phyloP scores from a whole-genome alignment of 2,797 vertebrate genomes.

The Discoglossus pictus region DNA sequence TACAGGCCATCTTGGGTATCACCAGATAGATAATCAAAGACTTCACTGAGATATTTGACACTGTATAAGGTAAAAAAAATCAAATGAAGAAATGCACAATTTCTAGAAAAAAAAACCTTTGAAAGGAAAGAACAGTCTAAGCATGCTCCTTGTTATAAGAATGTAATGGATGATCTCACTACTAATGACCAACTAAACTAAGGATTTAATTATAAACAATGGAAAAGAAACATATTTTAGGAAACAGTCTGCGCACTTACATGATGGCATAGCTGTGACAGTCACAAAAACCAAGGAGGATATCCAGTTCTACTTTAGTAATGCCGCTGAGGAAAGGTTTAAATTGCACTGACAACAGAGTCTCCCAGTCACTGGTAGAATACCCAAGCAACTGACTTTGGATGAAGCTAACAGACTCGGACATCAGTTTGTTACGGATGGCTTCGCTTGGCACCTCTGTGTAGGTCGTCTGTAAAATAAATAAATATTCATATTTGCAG shows the following conservation, averaged over 20 bases:
- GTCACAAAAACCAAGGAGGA: slow-evolving; percentile 32
- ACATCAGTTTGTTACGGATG: slow-evolving; percentile 37
- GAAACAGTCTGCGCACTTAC: no score
- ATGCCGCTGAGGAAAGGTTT: slow-evolving; percentile 40
- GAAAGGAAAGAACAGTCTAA: no score
- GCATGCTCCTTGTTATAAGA: no score
- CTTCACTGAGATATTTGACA: slow-evolving; percentile 30
- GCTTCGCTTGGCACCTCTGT: slow-evolving; percentile 13
- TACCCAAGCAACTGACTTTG: slow-evolving; percentile 16
- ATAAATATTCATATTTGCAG: no score
- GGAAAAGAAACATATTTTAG: no score
- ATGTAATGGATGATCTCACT: no score
- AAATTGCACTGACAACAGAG: slow-evolving; percentile 7
- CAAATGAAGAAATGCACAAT: no score
- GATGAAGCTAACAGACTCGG: slow-evolving; percentile 17
- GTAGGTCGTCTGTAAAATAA: slow-evolving; percentile 29
- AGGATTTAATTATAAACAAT: no score
- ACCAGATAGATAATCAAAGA: background rate
- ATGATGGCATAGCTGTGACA: slow-evolving; percentile 44
- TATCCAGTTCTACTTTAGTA: background rate
- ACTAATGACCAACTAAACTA: no score
- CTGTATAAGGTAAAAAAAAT: slow-evolving; percentile 31
- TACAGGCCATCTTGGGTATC: slow-evolving; percentile 25
- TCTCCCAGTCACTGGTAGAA: slow-evolving; percentile 38
- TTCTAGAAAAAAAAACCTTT: no score